Evolutionary conservation across 2,888 invertebrate genomes (phyloP), one percentile per base, ranked within the genome.

Genomic region (Calameuta filiformis): DNA sequence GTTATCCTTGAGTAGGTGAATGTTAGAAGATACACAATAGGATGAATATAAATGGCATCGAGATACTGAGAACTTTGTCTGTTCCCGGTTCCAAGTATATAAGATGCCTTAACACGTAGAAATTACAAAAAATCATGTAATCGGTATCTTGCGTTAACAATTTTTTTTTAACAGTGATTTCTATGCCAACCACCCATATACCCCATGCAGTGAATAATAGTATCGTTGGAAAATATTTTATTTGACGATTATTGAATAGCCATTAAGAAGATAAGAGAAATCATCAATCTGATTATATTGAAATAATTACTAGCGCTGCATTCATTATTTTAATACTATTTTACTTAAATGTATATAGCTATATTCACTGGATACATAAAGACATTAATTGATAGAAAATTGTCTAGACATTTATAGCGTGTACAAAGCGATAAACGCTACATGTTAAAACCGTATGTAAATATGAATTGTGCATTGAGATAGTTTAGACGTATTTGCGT

Each of bases 31-130:
- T 56, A 23, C 56, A 56, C 56, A 6, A 23, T 56, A 56, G 56
- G 23, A 83, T 85, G 81, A 83, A 85, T 85, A 84, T 83, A 83
- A 85, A 84, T 84, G 82, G 83, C 81, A 80, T 78, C 77, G 78
- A 23, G 78, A 79, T 85, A 82, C 82, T 81, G 79, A 68, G 84
- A 84, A 85, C 83, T 79, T 80, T 71, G 80, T 81, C 79, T 76
- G 74, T 33, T 31, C 11, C 73, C 40, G 56, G 23, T 23, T 56
- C 56, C 56, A 56, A 56, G 56, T 23, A 56, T 23, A 56, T 9
- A 23, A 56, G 9, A 9, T 23, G 23, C 23, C 56, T 56, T 9
- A 23, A 23, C 6, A 23, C 23, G 56, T 15, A 56, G 0, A 23
- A 9, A 56, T 56, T 56, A 56, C 56, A 56, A 6, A 23, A 6